Conservation (phyloP, 2,113 vertebrate genomes). For the Bucco capensis region DNA sequence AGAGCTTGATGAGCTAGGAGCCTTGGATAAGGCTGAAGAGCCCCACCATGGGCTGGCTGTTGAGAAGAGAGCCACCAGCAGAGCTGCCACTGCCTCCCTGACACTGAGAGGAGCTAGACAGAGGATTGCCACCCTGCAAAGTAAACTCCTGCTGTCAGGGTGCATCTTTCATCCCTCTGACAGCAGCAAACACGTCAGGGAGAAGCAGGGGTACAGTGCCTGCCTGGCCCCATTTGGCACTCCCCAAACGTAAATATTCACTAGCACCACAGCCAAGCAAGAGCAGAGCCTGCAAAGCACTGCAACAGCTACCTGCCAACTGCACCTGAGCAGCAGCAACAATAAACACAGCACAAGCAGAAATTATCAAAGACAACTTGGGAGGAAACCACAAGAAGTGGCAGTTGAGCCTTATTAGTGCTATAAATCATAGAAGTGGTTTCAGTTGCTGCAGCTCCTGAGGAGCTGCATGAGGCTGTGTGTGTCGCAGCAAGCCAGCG, state of each 20-base stretch:
- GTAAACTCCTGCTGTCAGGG: neutral
- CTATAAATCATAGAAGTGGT: conserved; percentile 72
- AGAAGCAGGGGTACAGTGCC: neutral
- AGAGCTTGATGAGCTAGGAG: neutral
- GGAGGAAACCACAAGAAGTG: conserved; percentile 69
- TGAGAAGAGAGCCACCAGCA: neutral
- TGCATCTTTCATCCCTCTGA: neutral
- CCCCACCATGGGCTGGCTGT: neutral
- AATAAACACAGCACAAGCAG: conserved; percentile 17
- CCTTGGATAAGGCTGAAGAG: neutral
- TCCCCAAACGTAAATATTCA: neutral
- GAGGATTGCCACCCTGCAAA: rapidly evolving
- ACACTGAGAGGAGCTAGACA: neutral
- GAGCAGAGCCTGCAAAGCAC: neutral
- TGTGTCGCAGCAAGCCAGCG: conserved; percentile 46
- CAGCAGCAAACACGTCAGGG: neutral
- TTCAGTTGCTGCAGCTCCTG: conserved; percentile 58
- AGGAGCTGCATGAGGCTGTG: conserved; percentile 1
- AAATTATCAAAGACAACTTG: conserved; percentile 60
- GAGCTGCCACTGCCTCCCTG: neutral
- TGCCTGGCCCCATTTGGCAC: neutral
- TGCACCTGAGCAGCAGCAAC: conserved; percentile 27
- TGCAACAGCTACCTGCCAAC: conserved; percentile 35
- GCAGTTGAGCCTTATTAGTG: conserved; percentile 72
- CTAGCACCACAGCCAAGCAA: too few relatives aligned